A percentile compares a stretch with the other conserved stretches of the same genome.
Conservation (phyloP, 2,888 invertebrate genomes). For the Thalpophila matura region DNA sequence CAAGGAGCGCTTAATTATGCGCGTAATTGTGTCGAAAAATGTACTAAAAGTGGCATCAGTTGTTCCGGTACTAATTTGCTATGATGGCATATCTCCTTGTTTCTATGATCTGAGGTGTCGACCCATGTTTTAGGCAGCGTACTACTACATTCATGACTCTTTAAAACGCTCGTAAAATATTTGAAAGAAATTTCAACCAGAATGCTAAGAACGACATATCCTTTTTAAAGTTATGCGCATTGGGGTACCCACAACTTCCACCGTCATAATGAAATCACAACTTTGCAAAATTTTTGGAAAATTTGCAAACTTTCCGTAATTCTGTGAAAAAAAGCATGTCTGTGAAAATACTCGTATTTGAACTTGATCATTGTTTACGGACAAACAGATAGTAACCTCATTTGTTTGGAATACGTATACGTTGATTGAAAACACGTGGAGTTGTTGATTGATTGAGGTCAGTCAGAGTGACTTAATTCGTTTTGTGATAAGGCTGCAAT, state of each 20-base stretch:
- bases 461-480: background rate
- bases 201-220: background rate
- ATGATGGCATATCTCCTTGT: too few species aligned
- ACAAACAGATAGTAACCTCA: constrained; percentile 29
- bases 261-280: background rate
- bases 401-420: constrained; percentile 1
- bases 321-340: background rate
- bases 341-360: constrained; percentile 7
- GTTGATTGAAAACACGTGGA: background rate
- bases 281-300: too few species aligned
- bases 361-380: constrained; percentile 22
- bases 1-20: too few species aligned
- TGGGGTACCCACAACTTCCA: background rate
- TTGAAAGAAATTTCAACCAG: background rate
- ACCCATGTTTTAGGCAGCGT: too few species aligned
- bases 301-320: background rate
- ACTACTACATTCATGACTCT: too few species aligned
- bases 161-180: background rate
- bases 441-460: background rate
- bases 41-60: too few species aligned
- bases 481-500: too few species aligned
- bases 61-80: too few species aligned
- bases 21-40: too few species aligned
- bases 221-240: background rate
- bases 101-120: background rate